Evolutionary conservation across 2,113 vertebrate species (phyloP), one percentile per base, ranked within the genome.

Genomic region (Meles meles): DNA sequence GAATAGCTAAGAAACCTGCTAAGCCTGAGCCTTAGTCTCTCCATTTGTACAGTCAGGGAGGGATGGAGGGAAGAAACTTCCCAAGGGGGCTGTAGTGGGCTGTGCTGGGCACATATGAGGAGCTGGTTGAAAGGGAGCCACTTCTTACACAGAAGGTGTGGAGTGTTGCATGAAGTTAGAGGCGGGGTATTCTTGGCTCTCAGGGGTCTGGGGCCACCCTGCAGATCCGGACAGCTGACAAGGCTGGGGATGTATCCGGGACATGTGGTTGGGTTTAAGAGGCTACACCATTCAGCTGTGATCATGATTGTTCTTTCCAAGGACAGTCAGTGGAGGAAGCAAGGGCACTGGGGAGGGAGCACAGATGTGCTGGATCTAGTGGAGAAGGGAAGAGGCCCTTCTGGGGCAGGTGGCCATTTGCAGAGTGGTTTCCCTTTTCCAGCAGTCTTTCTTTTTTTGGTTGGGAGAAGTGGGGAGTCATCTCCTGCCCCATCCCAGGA

Each of bases 251-350:
- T 90, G 83, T 92, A 94, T 97, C 96, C 84, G 55, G 77, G 93
- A 93, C 89, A 94, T 97, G 96, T 96, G 97, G 79, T 84, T 91
- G 84, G 84, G 93, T 79, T 97, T 96, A 97, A 93, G 96, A 85
- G 72, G 55, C 96, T 87, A 65, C 63, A 77, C 88, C 31, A 8
- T 90, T 98, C 96, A 98, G 97, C 96, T 97, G 97, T 93, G 95
- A 76, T 96, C 39, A n/a, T 6, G 39, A 96, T 97, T 93, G 96
- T 97, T 97, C 96, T 98, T 97, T 83, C 97, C 94, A 96, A 98
- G 96, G 96, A 96, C 94, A 69, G 84, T 81, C 76, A 3, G 63
- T 92, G 90, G 59, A 97, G 96, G 97, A 97, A 98, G 94, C 97
- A 77, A 84, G 79, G 95, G 90, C 93, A 31, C 29, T 71, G 52